Evolutionary conservation across 2,113 vertebrate genomes (phyloP), one percentile per base, ranked within the genome.

Genomic region (Aphelocoma coerulescens): DNA sequence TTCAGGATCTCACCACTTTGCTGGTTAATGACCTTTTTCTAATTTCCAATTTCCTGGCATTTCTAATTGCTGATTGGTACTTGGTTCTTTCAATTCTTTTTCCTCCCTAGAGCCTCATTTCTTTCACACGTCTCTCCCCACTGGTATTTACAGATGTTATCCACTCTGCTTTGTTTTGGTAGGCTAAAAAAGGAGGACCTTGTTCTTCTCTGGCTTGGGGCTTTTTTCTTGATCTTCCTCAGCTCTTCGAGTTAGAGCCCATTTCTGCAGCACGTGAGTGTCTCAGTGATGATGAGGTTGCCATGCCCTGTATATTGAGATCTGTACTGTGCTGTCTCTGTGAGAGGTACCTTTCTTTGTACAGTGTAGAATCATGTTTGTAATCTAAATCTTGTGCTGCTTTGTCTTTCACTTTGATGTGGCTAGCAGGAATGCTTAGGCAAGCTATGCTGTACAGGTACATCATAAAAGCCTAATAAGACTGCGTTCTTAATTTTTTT

Each of bases 41-140:
- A 83, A 88, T 92, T 81, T 95, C 68, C 59, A 73, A 2, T 89
- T 95, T 96, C 94, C 86, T 93, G 86, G 49, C 30, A 89, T 68
- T 93, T 93, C 86, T 87, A 75, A 75, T 85, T 89, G 65, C 76
- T 75, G 91, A 84, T 84, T 84, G 78, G 72, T 89, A 74, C 73
- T 91, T 87, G 52, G 33, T 75, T 85, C 83, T 95, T 92, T 92
- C 84, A 92, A n/a, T 77, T 93, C 32, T 58, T 74, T 67, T 90
- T 84, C 54, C 46, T 95, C 76, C 57, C 65, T 35, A 68, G 73
- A 89, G 76, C 32, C 35, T 89, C 30, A 35, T 81, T 84, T 86
- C 55, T 75, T 26, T 46, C 61, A 57, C 72, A 35, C 19, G 27
- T 92, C 61, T 57, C 44, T 92, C 33, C 32, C 16, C 55, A n/a